A percentile compares a stretch with the other conserved stretches of the same genome.
Evolutionary conservation across 2,113 vertebrate genomes (phyloP).

Genomic region (Chloebia gouldiae): DNA sequence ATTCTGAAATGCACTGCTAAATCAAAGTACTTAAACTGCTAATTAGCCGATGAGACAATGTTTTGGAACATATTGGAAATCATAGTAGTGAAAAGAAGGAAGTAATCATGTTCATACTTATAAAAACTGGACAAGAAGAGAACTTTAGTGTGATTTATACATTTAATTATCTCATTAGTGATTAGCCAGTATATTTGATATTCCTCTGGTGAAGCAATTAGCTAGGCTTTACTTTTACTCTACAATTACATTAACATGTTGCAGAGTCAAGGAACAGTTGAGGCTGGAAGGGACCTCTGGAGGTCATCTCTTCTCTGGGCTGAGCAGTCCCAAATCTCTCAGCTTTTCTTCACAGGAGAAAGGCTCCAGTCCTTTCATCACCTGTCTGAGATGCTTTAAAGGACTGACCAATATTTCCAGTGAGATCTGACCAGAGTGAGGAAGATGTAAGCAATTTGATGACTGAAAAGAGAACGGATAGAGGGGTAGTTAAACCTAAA

Average conservation of each 20-base stretch:
- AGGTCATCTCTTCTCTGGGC: background rate
- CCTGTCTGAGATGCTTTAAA: background rate
- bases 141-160: background rate
- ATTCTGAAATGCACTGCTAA: background rate
- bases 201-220: conserved; percentile 12
- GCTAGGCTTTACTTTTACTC: background rate
- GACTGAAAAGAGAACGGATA: background rate
- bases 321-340: background rate
- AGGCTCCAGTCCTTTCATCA: background rate
- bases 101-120: background rate
- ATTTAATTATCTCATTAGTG: conserved; percentile 27
- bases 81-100: background rate
- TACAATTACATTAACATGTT: background rate
- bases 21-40: background rate
- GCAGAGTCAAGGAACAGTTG: background rate
- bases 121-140: background rate
- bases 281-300: background rate
- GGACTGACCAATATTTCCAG: background rate
- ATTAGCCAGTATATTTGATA: background rate
- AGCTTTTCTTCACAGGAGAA: background rate
- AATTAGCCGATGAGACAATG: background rate
- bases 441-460: background rate
- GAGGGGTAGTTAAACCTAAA: background rate
- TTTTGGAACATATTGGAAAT: conserved; percentile 14
- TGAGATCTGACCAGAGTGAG: background rate